These are phyloP conservation scores for Talpa occidentalis DNA, from an alignment of 2,113 vertebrate genomes.

Conservation along the genomic window DNA sequence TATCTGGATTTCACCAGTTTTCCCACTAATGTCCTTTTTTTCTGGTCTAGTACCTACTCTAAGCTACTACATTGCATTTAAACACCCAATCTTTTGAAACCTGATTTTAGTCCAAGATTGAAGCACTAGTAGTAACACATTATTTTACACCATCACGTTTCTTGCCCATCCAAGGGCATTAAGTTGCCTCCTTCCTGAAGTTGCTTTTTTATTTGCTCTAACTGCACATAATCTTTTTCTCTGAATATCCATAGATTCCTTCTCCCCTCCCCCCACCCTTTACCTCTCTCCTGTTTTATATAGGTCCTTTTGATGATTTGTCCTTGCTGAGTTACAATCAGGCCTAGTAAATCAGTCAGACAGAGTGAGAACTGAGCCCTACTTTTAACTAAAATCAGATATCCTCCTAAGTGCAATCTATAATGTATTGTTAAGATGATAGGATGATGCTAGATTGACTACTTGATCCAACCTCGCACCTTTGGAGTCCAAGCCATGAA, in stretches of 20 bases:
- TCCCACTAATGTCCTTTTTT: slow-evolving; percentile 5
- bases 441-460: neutral
- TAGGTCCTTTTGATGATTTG: neutral
- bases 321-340: slow-evolving; percentile 18
- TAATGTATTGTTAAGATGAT: neutral
- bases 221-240: neutral
- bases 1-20: neutral
- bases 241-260: neutral
- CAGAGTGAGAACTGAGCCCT: neutral
- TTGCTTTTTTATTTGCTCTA: neutral
- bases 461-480: neutral
- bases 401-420: neutral
- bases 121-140: neutral
- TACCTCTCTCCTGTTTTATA: neutral
- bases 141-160: neutral
- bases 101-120: slow-evolving; percentile 36
- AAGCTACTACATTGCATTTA: neutral
- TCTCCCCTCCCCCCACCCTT: neutral
- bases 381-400: neutral
- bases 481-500: neutral
- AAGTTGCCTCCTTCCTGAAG: neutral
- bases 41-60: neutral
- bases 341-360: neutral
- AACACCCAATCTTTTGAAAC: neutral
- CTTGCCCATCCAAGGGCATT: neutral